A percentile compares a stretch with the other conserved stretches of the same genome.
These are phyloP conservation scores for Xenotilapia flavipinnis DNA, from an alignment of 2,113 vertebrate species.

Conservation along the genomic window DNA sequence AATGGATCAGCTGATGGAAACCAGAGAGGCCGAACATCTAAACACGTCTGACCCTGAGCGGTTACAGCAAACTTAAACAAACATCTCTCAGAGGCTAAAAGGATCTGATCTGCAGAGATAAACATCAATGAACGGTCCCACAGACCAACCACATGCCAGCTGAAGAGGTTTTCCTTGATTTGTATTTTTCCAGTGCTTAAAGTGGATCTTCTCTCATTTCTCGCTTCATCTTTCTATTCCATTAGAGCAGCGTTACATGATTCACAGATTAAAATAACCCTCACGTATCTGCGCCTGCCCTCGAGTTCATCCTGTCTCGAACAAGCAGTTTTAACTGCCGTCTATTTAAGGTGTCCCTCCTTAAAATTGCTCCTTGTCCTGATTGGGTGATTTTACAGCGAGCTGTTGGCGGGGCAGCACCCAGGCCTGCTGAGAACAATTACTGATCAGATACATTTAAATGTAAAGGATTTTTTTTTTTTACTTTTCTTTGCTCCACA, in stretches of 20 bases:
- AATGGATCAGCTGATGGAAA: constrained; percentile 33
- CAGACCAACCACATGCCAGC: neutral
- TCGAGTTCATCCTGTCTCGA: neutral
- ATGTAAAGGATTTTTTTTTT: neutral
- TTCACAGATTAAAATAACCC: neutral
- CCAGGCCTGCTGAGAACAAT: neutral
- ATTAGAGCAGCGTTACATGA: neutral
- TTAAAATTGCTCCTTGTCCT: neutral
- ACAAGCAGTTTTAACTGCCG: neutral
- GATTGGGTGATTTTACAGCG: neutral
- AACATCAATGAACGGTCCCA: neutral
- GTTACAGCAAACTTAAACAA: constrained; percentile 5
- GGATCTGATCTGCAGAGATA: neutral
- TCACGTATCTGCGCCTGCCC: neutral
- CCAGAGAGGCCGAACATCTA: neutral
- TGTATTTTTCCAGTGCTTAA: neutral
- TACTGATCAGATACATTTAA: neutral
- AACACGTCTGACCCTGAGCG: constrained; percentile 2
- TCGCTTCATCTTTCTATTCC: neutral
- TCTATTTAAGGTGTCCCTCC: neutral
- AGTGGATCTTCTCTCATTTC: neutral
- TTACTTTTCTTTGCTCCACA: neutral
- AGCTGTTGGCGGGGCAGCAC: accelerated
- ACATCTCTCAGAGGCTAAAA: neutral
- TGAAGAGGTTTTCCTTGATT: neutral